Evolutionary conservation across 2,797 vertebrate genomes (phyloP).

Genomic region (Philypnodon macrostomus): DNA sequence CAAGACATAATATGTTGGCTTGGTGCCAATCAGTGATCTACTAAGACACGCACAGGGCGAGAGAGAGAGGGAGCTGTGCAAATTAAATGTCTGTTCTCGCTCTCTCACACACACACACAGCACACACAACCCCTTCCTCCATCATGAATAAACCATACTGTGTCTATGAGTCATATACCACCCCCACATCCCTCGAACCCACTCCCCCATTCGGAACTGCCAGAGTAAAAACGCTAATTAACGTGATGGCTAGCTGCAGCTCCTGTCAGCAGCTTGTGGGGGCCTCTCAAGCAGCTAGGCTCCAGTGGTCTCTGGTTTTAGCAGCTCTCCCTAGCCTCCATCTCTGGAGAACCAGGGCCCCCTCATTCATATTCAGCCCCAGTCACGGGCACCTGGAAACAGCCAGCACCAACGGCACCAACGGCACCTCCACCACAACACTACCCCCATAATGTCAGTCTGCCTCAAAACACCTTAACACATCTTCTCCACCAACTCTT

Average conservation of each 20-base stretch:
- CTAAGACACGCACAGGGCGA: conserved; percentile 31
- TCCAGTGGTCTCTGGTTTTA: conserved; percentile 70
- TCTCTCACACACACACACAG: conserved; percentile 32
- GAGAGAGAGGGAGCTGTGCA: conserved; percentile 38
- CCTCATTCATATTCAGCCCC: conserved; percentile 77
- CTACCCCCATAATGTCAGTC: conserved; percentile 66
- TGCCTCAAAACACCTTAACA: conserved; percentile 35
- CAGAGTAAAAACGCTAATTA: conserved; percentile 78
- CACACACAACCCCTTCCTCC: conserved; percentile 70
- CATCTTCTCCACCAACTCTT: conserved; percentile 36
- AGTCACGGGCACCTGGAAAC: conserved; percentile 74
- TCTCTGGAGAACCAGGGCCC: conserved; percentile 71
- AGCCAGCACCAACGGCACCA: conserved; percentile 57
- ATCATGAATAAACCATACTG: conserved; percentile 81
- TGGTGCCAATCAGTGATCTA: conserved; percentile 68
- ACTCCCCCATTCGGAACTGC: conserved; percentile 71
- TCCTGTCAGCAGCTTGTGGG: conserved; percentile 78
- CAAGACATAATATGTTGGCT: conserved; percentile 65
- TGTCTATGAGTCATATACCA: conserved; percentile 80
- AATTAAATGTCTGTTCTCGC: conserved; percentile 62
- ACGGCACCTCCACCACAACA: conserved; percentile 40
- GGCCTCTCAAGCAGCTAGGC: conserved; percentile 72
- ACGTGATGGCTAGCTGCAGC: conserved; percentile 76
- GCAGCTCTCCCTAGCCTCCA: conserved; percentile 64
- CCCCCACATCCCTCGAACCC: conserved; percentile 74